Evolutionary conservation across 2,113 vertebrate species (phyloP).

Genomic region (Chionodraco myersi): DNA sequence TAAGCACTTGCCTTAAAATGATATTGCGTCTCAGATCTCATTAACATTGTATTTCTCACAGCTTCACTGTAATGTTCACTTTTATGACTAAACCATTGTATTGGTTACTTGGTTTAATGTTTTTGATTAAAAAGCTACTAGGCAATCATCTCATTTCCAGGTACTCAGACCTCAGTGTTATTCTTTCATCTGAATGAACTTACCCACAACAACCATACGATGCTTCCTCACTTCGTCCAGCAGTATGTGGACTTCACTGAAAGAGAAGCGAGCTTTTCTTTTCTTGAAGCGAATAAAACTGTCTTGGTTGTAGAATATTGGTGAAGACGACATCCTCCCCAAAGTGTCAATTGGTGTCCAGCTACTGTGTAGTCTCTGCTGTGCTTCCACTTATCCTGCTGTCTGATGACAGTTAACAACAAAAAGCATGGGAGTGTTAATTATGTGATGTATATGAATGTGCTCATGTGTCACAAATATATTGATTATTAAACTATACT

Average conservation of each 20-base stretch:
- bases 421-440: background rate
- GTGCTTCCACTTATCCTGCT: constrained; percentile 20
- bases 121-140: background rate
- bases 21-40: background rate
- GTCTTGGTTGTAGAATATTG: constrained; percentile 70
- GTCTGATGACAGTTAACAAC: constrained; percentile 7
- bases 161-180: background rate
- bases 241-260: constrained; percentile 85
- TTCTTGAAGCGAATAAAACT: constrained; percentile 80
- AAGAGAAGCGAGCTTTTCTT: constrained; percentile 85
- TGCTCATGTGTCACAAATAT: background rate
- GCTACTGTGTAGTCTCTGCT: constrained; percentile 29
- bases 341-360: constrained; percentile 16
- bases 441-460: background rate
- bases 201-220: constrained; percentile 82
- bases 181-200: background rate
- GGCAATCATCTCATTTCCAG: background rate
- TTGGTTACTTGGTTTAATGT: background rate
- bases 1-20: background rate
- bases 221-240: constrained; percentile 85
- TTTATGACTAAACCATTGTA: background rate
- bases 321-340: constrained; percentile 83
- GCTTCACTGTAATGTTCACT: background rate
- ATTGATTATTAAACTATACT: background rate
- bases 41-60: background rate